Percentiles rank a stretch among this genome's conserved stretches.
Evolutionary conservation across 2,113 vertebrate genomes (phyloP).

Genomic region (Zapus hudsonius): DNA sequence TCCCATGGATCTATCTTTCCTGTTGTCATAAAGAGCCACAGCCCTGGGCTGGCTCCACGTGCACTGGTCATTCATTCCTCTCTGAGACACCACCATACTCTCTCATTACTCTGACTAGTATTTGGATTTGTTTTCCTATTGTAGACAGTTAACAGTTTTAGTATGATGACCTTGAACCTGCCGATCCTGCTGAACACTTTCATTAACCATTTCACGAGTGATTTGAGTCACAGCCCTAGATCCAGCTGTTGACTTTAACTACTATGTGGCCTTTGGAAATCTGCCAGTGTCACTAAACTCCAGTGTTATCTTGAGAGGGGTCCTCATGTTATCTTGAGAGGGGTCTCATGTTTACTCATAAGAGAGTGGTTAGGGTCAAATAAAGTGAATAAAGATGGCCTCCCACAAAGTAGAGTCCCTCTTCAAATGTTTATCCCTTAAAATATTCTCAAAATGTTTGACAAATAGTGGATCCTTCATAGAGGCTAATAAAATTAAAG

Average conservation of each 20-base stretch:
- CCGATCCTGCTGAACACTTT: constrained; percentile 24
- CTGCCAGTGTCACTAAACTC: neutral
- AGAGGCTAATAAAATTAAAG: constrained; percentile 17
- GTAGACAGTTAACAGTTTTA: neutral
- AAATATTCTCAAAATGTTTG: neutral
- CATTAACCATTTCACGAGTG: constrained; percentile 21
- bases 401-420: neutral
- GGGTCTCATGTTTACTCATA: neutral
- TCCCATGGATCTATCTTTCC: neutral
- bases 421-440: neutral
- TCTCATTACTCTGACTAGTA: neutral
- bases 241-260: neutral
- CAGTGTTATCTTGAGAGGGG: neutral
- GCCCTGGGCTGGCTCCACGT: neutral
- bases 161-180: neutral
- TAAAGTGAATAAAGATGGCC: neutral
- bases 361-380: neutral
- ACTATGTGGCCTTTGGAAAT: constrained; percentile 3
- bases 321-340: neutral
- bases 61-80: neutral
- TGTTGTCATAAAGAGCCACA: neutral
- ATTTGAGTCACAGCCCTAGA: neutral
- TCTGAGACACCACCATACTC: neutral
- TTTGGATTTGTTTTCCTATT: constrained; percentile 32
- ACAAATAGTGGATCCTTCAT: neutral